Percentiles rank a stretch among this genome's conserved stretches.
phyloP scores from a whole-genome alignment of 2,888 invertebrate species.

The Ectemnius cavifrons region DNA sequence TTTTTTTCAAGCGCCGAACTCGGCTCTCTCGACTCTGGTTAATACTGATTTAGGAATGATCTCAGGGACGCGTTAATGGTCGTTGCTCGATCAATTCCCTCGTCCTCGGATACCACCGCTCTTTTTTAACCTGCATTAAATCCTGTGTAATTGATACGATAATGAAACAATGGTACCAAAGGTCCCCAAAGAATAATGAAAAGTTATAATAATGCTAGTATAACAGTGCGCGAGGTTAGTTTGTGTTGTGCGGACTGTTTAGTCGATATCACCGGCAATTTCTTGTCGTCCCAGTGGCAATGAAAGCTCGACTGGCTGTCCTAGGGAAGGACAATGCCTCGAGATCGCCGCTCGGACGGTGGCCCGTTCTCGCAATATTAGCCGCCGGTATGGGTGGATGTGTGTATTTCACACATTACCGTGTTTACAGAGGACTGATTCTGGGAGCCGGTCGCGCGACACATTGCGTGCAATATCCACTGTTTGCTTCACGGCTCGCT shows the following conservation, averaged over 20 bases:
- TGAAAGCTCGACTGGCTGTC: constrained; percentile 42
- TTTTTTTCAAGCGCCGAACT: not conserved
- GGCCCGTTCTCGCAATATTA: constrained; percentile 64
- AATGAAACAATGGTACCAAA: no score
- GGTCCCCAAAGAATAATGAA: no score
- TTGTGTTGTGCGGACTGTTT: constrained; percentile 16
- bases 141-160: no score
- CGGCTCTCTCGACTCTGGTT: not conserved
- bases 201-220: no score
- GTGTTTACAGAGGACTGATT: constrained; percentile 73
- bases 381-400: constrained; percentile 54
- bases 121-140: no score
- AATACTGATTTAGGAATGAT: no score
- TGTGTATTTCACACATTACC: constrained; percentile 77
- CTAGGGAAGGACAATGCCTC: constrained; percentile 46
- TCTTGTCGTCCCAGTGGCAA: constrained; percentile 35
- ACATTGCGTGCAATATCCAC: constrained; percentile 75
- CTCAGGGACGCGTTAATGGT: no score
- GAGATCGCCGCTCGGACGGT: constrained; percentile 41
- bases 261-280: constrained; percentile 28
- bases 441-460: constrained; percentile 61
- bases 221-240: not conserved
- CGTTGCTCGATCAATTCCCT: no score
- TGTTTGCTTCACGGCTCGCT: constrained; percentile 71
- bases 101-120: no score